Conservation (phyloP, 2,888 invertebrate species). For the Prosapia bicincta region DNA sequence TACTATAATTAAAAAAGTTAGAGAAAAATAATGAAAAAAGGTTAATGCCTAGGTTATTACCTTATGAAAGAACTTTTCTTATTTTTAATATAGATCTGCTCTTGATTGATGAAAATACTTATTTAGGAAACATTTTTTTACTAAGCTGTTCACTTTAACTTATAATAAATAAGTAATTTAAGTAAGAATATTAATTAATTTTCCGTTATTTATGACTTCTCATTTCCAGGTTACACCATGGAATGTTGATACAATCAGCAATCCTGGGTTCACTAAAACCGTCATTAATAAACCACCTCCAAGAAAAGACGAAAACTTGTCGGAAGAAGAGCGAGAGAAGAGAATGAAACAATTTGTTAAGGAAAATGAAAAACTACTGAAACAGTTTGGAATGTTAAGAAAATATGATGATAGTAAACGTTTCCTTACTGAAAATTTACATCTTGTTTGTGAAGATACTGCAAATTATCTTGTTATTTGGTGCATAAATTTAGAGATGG, state of each 20-base stretch:
- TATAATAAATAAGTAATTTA: too few species aligned
- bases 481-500: slow-evolving; percentile 98
- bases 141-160: too few species aligned
- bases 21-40: too few species aligned
- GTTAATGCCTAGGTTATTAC: too few species aligned
- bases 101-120: too few species aligned
- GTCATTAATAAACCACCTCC: slow-evolving; percentile 78
- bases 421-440: slow-evolving; percentile 72
- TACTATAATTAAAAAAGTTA: too few species aligned
- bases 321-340: slow-evolving; percentile 83
- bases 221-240: slow-evolving; percentile 73
- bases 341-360: slow-evolving; percentile 85
- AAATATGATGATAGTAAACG: slow-evolving; percentile 91
- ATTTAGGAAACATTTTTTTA: too few species aligned
- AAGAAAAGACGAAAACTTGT: slow-evolving; percentile 63
- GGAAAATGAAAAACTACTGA: slow-evolving; percentile 82
- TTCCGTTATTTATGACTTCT: too few species aligned
- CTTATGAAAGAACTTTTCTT: too few species aligned
- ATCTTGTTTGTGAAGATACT: slow-evolving; percentile 93
- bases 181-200: too few species aligned
- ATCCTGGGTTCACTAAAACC: slow-evolving; percentile 95
- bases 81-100: too few species aligned
- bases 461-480: slow-evolving; percentile 97
- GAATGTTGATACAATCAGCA: slow-evolving; percentile 99
- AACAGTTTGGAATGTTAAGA: slow-evolving; percentile 87